Evolutionary conservation across 2,113 vertebrate species (phyloP).

Genomic region (Hiodon alosoides): DNA sequence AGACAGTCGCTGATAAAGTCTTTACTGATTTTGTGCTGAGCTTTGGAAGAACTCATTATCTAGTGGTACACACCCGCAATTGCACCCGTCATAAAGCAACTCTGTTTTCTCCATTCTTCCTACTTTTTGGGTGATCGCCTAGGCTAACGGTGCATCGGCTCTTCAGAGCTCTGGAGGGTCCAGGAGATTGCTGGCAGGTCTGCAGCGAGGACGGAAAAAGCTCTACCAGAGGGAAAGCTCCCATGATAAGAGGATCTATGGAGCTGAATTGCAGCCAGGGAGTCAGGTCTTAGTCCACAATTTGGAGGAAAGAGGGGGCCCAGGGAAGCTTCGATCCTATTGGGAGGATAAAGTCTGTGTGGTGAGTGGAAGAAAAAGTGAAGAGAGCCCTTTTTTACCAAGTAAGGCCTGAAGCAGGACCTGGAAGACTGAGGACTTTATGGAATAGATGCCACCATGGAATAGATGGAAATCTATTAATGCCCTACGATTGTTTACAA

Average conservation of each 20-base stretch:
- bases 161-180: not conserved
- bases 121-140: slow-evolving; percentile 1
- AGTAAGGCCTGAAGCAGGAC: not conserved
- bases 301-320: slow-evolving; percentile 4
- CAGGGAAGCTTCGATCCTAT: not conserved
- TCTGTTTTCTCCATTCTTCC: not conserved
- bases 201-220: too few relatives aligned
- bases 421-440: not conserved
- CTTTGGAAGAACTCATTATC: slow-evolving; percentile 4
- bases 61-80: slow-evolving; percentile 18
- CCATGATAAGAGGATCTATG: not conserved
- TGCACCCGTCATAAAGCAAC: slow-evolving; percentile 5
- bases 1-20: not conserved
- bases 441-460: too few relatives aligned
- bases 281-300: slow-evolving; percentile 3
- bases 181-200: not conserved
- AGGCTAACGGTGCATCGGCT: not conserved
- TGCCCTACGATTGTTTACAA: not conserved
- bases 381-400: not conserved
- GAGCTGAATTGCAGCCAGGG: not conserved
- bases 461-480: not conserved
- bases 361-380: not conserved
- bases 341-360: not conserved
- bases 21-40: not conserved
- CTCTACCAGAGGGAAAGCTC: not conserved